Base-by-base conservation (phyloP, 30 jellyfish, hydroid and myxozoan species). In the Sanderia malayensis region DNA sequence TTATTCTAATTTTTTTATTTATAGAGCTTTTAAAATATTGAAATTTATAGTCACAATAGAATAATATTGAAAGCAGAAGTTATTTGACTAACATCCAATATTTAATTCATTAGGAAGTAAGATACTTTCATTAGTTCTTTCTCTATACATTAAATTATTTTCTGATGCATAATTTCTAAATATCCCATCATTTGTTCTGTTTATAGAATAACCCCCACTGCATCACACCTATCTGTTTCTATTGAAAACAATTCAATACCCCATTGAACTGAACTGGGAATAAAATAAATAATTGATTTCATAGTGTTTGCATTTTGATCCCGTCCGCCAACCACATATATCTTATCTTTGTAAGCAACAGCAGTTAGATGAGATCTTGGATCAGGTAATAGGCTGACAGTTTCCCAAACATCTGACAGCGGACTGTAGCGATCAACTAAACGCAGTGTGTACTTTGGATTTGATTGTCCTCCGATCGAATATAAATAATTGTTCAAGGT, bases 381-480 rank as follows among this genome's bases (percentile, higher is more conserved):
- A 19, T 78, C 82, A 1, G 89, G 89, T 11, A 78, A 53, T 62
- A 78, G 82, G 11, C 82, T 66, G 18, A 78, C 74, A 2, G 89
- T 78, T 27, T 78, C 89, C 89, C 89, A 78, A 18, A 78, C 69
- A 34, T 78, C 82, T 2, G 89, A 78, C 18, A 41, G 57, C 2
- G 89, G 81, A 58, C 62, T 78, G 66, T 78, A 78, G n/a, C 89
- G 37, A 34, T 78, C 89, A 28, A 78, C 74, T 33, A 78, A 55
- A n/a, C 80, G 53, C 46, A 78, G 76, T 19, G 89, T 78, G 27
- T 78, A 78, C 29, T 66, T 78, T 11, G 89, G 89, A 66, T 57
- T 78, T 66, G 89, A 78, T 46, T 78, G 89, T 2, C 89, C 89
- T 0, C 89, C 89, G 30, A 78, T 59, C 31, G 89, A 78, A 34